phyloP scores from a whole-genome alignment of 1,140 invertebrate species.

The Lycorma delicatula region DNA sequence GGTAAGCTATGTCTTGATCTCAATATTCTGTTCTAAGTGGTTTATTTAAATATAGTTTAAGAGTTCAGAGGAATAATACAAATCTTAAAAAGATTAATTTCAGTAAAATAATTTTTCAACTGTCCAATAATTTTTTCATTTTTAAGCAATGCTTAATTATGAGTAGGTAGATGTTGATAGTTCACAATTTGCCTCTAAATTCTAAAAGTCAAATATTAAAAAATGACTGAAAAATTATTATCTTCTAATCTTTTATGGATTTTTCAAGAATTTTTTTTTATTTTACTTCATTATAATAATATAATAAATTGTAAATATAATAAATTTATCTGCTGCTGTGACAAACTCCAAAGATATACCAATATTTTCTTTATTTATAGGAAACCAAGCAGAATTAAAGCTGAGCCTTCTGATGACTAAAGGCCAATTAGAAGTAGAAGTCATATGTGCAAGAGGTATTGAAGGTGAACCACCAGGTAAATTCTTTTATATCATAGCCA shows the following conservation, averaged over 20 bases:
- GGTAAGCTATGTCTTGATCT: too few species aligned
- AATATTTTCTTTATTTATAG: conserved; percentile 38
- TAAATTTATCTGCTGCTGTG: conserved; percentile 1
- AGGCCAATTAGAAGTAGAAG: conserved; percentile 83
- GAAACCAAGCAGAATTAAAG: conserved; percentile 69
- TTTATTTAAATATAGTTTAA: too few species aligned
- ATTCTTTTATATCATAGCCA: not conserved
- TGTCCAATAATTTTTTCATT: not conserved
- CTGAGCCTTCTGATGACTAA: conserved; percentile 82
- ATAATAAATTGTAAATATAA: not conserved
- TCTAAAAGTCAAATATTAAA: not conserved
- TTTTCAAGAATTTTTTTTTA: not conserved
- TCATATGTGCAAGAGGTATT: conserved; percentile 55
- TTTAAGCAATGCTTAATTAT: too few species aligned
- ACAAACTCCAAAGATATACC: not conserved
- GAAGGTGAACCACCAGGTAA: conserved; percentile 49
- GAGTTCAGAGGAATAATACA: too few species aligned
- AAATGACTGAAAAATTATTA: too few species aligned
- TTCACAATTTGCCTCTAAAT: not conserved
- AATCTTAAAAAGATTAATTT: conserved; percentile 31
- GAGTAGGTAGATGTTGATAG: too few species aligned
- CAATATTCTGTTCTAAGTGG: too few species aligned
- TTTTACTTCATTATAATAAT: not conserved
- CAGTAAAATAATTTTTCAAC: not conserved
- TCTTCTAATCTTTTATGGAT: too few species aligned